Conservation (phyloP, 2,888 invertebrate genomes). For the Drosophila melanocephala region DNA sequence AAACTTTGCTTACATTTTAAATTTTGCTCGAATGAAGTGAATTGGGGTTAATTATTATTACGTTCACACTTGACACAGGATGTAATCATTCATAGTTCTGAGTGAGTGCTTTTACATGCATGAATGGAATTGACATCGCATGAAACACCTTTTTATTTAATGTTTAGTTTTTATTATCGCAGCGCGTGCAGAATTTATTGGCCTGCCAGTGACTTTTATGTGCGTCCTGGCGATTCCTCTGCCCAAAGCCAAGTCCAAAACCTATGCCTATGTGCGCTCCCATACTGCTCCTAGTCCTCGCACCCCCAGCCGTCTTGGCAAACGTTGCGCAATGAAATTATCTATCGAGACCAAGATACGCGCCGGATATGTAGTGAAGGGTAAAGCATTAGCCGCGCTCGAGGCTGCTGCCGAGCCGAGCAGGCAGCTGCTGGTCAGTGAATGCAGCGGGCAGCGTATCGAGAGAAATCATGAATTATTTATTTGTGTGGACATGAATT, state of each 20-base stretch:
- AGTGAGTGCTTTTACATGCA: conserved; percentile 43
- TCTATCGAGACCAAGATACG: conserved; percentile 39
- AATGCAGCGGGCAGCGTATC: conserved; percentile 40
- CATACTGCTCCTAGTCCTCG: background rate
- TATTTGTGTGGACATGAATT: conserved; percentile 82
- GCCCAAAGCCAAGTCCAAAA: background rate
- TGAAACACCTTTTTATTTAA: conserved; percentile 78
- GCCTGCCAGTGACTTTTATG: conserved; percentile 60
- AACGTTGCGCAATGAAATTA: conserved; percentile 54
- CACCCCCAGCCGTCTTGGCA: background rate
- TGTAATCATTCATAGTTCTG: conserved; percentile 32
- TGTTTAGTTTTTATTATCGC: conserved; percentile 77
- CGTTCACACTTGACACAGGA: conserved; percentile 11
- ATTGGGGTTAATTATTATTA: background rate
- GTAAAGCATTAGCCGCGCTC: conserved; percentile 47
- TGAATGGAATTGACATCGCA: conserved; percentile 43
- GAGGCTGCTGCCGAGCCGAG: background rate
- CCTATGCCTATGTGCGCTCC: conserved; percentile 2
- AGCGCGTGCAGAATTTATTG: conserved; percentile 66
- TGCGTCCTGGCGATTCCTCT: conserved; percentile 14
- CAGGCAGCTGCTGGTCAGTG: conserved; percentile 30
- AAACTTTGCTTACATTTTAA: background rate
- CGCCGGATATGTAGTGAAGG: conserved; percentile 29
- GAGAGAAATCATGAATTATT: conserved; percentile 78
- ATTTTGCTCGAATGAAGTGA: background rate